Conservation (phyloP, 1,140 invertebrate genomes). For the Bombus pascuorum region DNA sequence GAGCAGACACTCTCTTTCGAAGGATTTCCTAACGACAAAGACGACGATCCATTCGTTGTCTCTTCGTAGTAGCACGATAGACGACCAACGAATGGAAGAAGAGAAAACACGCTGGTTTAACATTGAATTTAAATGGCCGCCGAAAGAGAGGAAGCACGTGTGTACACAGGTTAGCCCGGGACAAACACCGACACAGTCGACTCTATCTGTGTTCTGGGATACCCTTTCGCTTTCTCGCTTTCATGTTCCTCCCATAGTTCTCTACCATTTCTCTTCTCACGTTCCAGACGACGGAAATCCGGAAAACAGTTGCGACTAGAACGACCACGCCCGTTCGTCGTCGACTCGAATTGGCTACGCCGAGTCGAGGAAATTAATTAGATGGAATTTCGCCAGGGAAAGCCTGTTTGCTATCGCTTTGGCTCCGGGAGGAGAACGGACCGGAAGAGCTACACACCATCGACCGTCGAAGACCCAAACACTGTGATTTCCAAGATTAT, state of each 20-base stretch:
- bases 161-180: slow-evolving; percentile 10
- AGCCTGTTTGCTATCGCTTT: slow-evolving; percentile 29
- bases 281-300: slow-evolving; percentile 42
- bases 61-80: neutral
- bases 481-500: neutral
- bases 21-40: neutral
- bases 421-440: no score
- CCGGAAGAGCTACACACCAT: neutral
- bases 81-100: neutral
- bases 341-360: slow-evolving; percentile 69
- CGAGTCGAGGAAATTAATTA: slow-evolving; percentile 76
- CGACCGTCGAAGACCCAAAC: no score
- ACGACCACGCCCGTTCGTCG: slow-evolving; percentile 75
- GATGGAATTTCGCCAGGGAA: slow-evolving; percentile 64
- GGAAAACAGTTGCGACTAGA: slow-evolving; percentile 50
- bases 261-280: neutral
- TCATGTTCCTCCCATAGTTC: neutral
- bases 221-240: slow-evolving; percentile 4
- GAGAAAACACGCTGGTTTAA: neutral
- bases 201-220: neutral
- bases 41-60: neutral
- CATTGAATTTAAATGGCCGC: neutral
- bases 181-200: neutral
- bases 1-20: neutral
- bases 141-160: neutral